Base-by-base conservation (phyloP, 2,113 vertebrate species). In the Lota lota region DNA sequence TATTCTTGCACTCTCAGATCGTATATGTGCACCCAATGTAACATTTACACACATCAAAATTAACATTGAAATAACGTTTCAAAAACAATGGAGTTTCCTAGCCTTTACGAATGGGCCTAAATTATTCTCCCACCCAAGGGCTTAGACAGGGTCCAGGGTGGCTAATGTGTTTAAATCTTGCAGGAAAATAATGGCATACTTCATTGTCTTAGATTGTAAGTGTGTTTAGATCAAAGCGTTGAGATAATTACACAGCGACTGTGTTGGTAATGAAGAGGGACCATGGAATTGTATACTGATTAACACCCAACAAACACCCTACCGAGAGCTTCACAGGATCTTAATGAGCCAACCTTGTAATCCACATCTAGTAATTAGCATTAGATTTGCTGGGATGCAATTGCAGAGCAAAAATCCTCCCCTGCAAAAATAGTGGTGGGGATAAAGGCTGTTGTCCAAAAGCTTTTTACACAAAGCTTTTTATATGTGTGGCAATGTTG, bases 301-400 rank as follows among this genome's bases (percentile, higher is more conserved):
- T 64, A 66, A 17, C 64, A 51, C 51, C 33, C 67, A 61, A 63
- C 63, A 73, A 69, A 70, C 51, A 21, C 15, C 57, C 12, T 21
- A 28, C n/a, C 10, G 22, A 59, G n/a, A 33, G 14, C 64, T 78
- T 71, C 19, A 53, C 19, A 22, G 12, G 19, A 15, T 16, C 8
- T 56, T 77, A 72, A 65, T 63, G 64, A 66, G 1, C 28, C 11
- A 0, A 14, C n/a, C 53, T 54, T 66, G 61, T 73, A 65, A 77
- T 66, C 64, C 28, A 20, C 61, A 24, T 54, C 53, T 6, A n/a
- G 68, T 77, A 77, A 81, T 79, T 79, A 67, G 54, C 58, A 66
- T 17, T 53, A 28, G 36, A 58, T 68, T 63, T 65, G 68, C 64
- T 68, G 36, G 19, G 59, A 66, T 70, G 68, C 70, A 67, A 33